These are phyloP conservation scores for Tragelaphus strepsiceros DNA, from an alignment of 2,113 vertebrate species.

Conservation along the genomic window DNA sequence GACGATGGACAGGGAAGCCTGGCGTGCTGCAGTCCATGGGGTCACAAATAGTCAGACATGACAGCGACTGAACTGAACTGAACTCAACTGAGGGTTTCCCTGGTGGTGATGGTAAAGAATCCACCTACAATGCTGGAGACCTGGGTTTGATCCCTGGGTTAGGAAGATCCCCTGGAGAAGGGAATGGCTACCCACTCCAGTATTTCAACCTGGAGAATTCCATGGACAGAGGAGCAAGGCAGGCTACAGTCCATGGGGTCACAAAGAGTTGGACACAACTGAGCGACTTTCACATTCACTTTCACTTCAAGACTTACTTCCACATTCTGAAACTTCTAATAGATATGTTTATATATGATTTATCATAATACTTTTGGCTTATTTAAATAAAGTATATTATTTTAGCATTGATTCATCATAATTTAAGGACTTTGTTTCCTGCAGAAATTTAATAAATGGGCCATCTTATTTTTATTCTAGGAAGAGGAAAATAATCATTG, in stretches of 20 bases:
- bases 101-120: neutral
- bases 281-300: neutral
- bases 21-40: neutral
- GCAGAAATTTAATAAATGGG: constrained; percentile 42
- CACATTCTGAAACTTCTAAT: neutral
- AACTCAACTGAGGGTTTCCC: neutral
- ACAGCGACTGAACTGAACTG: neutral
- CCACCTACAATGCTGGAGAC: neutral
- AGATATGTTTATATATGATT: constrained; percentile 3
- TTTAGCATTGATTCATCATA: constrained; percentile 46
- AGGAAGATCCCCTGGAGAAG: neutral
- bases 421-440: constrained; percentile 45
- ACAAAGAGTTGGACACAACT: neutral
- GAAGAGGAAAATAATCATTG: neutral
- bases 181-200: neutral
- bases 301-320: neutral
- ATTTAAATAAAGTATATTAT: constrained; percentile 25
- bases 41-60: neutral
- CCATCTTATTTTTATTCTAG: neutral
- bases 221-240: neutral
- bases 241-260: neutral
- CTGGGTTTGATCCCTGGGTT: neutral
- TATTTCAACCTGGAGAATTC: neutral
- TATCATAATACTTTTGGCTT: constrained; percentile 15
- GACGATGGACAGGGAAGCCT: neutral